Conservation (phyloP, 2,113 vertebrate genomes). For the Chaenocephalus aceratus region DNA sequence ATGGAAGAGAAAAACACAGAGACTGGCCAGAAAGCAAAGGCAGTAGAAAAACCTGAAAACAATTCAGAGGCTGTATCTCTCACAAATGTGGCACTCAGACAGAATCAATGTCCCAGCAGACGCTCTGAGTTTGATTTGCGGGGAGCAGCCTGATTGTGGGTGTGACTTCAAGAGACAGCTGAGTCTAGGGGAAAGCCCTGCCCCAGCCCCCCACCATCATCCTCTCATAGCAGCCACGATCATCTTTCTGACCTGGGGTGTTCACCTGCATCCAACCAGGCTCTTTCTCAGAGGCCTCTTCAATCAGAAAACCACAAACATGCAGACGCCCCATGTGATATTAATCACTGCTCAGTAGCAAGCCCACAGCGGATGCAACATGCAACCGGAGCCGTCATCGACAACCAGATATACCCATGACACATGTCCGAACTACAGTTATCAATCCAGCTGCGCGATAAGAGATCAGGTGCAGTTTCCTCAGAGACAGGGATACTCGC, state of each 20-base stretch:
- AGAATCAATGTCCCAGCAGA: conserved; percentile 40
- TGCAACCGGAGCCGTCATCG: conserved; percentile 34
- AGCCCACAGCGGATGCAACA: conserved; percentile 47
- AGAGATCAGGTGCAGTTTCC: conserved; percentile 53
- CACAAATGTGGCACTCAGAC: conserved; percentile 15
- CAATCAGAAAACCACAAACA: conserved; percentile 62
- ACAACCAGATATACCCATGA: conserved; percentile 58
- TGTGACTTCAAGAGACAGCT: conserved; percentile 71
- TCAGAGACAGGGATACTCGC: conserved; percentile 54
- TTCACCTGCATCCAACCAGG: conserved; percentile 59
- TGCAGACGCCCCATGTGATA: conserved; percentile 42
- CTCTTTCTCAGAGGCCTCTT: conserved; percentile 39
- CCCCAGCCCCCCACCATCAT: conserved; percentile 55
- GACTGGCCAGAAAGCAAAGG: conserved; percentile 8
- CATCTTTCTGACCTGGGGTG: conserved; percentile 69
- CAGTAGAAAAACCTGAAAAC: conserved; percentile 20
- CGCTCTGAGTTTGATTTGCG: conserved; percentile 36
- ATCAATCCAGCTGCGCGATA: conserved; percentile 54
- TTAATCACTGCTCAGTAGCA: conserved; percentile 45
- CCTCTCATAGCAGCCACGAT: conserved; percentile 58
- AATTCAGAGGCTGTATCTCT: conserved; percentile 21
- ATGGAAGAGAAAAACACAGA: conserved; percentile 28
- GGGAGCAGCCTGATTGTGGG: conserved; percentile 52
- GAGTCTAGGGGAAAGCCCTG: conserved; percentile 59
- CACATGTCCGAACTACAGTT: conserved; percentile 61